A percentile compares a stretch with the other conserved stretches of the same genome.
Conservation (phyloP, 2,797 vertebrate genomes). For the Micrastur ruficollis region DNA sequence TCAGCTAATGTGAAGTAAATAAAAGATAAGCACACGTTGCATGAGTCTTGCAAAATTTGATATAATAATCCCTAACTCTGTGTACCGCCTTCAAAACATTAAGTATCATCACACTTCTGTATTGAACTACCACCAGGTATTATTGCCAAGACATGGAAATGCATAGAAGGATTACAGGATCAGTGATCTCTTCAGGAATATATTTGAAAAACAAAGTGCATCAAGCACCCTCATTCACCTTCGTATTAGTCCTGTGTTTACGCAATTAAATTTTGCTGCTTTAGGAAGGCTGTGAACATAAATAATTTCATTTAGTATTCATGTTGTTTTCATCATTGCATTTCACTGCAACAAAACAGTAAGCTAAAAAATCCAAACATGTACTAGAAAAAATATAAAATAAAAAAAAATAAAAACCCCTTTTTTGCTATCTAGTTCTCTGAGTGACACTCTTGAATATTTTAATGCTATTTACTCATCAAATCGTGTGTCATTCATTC, state of each 20-base stretch:
- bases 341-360: background rate
- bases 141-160: background rate
- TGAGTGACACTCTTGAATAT: background rate
- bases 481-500: background rate
- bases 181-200: background rate
- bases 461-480: background rate
- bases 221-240: background rate
- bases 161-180: background rate
- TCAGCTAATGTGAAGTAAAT: conserved; percentile 40
- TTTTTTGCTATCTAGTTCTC: background rate
- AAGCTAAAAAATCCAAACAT: background rate
- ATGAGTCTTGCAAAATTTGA: background rate
- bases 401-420: background rate
- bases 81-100: background rate
- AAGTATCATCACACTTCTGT: background rate
- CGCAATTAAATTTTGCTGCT: background rate
- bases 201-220: background rate
- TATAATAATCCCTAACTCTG: background rate
- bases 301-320: conserved; percentile 31
- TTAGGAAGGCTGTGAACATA: background rate
- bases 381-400: background rate
- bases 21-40: conserved; percentile 23
- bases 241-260: background rate
- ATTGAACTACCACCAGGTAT: background rate
- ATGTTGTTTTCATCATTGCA: background rate